Percentiles rank a stretch among this genome's conserved stretches.
Evolutionary conservation across 1,140 invertebrate species (phyloP).

Genomic region (Ceratina calcarata): DNA sequence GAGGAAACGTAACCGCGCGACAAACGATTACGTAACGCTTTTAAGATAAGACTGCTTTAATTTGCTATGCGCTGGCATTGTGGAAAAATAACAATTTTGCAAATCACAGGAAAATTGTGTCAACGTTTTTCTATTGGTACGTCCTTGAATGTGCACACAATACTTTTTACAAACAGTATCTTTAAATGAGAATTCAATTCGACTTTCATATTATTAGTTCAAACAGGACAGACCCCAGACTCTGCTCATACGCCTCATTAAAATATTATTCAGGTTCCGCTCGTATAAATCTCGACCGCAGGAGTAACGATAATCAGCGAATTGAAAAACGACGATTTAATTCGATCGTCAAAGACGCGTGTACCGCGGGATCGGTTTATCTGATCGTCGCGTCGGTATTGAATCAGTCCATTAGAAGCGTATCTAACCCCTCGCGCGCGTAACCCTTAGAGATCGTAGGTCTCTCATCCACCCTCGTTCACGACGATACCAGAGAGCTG

Average conservation of each 20-base stretch:
- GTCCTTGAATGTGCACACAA: neutral
- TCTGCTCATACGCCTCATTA: neutral
- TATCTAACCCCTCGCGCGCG: conserved; percentile 57
- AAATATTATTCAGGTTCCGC: neutral
- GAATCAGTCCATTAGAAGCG: conserved; percentile 78
- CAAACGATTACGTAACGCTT: conserved; percentile 21
- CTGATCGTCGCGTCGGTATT: conserved; percentile 77
- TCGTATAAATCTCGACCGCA: neutral
- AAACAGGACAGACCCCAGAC: too few relatives aligned
- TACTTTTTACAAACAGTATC: too few relatives aligned
- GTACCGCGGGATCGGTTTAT: conserved; percentile 69
- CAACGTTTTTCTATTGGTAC: neutral
- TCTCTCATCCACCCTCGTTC: conserved; percentile 46
- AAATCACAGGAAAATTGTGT: neutral
- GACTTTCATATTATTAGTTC: too few relatives aligned
- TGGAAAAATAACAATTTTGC: neutral
- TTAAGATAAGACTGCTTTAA: neutral
- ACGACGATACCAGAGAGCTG: conserved; percentile 67
- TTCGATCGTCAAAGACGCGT: conserved; percentile 44
- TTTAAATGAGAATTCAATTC: too few relatives aligned
- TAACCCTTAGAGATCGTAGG: conserved; percentile 43
- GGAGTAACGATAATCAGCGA: conserved; percentile 9
- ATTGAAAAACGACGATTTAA: conserved; percentile 58
- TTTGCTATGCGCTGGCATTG: neutral
- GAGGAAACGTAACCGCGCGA: conserved; percentile 8